phyloP scores from a whole-genome alignment of 2,113 vertebrate genomes.

The Sclerurus mexicanus region DNA sequence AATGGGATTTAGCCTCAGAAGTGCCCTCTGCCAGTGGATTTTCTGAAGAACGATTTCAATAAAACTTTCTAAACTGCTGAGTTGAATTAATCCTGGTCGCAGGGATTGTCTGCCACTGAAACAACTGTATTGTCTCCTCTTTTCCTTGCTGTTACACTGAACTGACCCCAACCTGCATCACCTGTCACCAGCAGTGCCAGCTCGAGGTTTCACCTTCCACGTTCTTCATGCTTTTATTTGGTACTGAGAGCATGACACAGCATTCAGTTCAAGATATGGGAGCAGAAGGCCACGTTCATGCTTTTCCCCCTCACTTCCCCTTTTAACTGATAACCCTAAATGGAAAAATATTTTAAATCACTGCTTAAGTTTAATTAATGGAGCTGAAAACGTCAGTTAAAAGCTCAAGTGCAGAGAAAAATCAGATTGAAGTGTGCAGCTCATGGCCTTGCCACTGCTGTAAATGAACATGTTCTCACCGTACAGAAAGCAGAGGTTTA shows the following conservation, averaged over 20 bases:
- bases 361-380: neutral
- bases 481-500: neutral
- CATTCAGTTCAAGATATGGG: neutral
- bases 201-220: neutral
- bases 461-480: neutral
- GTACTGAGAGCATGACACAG: neutral
- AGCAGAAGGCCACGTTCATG: neutral
- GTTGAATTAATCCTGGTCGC: neutral
- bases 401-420: neutral
- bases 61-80: neutral
- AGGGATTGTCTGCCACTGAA: neutral
- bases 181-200: neutral
- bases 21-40: neutral
- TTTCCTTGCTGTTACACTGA: neutral
- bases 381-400: neutral
- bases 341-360: neutral
- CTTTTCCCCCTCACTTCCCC: neutral
- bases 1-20: neutral
- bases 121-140: neutral
- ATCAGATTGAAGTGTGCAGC: neutral
- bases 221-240: neutral
- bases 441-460: neutral
- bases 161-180: accelerated
- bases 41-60: neutral
- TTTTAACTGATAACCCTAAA: neutral